phyloP scores from a whole-genome alignment of 2,113 vertebrate genomes.

The Antechinus stuartii region DNA sequence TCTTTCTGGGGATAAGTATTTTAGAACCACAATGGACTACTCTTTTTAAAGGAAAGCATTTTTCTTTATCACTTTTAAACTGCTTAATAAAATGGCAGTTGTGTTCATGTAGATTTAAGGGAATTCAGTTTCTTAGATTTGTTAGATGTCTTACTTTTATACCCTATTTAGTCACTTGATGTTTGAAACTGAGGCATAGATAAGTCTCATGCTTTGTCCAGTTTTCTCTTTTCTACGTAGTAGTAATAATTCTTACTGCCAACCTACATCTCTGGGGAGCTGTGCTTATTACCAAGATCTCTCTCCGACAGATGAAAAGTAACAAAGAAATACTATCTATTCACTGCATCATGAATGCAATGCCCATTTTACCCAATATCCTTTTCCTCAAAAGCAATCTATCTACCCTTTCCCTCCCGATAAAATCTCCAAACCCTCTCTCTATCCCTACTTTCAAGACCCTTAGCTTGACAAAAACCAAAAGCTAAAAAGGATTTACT shows the following conservation, averaged over 20 bases:
- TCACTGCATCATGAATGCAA: not conserved
- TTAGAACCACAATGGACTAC: not conserved
- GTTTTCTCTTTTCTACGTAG: not conserved
- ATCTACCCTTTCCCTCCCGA: not conserved
- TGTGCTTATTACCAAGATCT: not conserved
- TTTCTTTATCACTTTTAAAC: not conserved
- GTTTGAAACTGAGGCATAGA: not conserved
- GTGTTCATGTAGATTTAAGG: not conserved
- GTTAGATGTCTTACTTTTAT: not conserved
- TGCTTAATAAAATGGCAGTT: slow-evolving; percentile 1
- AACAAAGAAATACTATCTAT: not conserved
- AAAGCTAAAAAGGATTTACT: not conserved
- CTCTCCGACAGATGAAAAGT: not conserved
- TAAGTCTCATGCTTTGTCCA: not conserved
- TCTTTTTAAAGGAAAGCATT: not conserved
- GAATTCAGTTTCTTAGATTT: not conserved
- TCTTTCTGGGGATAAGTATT: not conserved
- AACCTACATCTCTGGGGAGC: not conserved
- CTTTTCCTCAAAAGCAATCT: not conserved
- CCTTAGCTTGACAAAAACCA: not conserved
- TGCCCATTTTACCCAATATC: not conserved
- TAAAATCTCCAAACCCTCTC: not conserved
- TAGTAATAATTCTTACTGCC: not conserved
- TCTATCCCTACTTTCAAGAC: not conserved
- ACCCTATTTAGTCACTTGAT: not conserved